Evolutionary conservation across 35 echinoderm and acorn worm species (phyloP), one percentile per base, ranked within the genome.

Genomic region (Apostichopus parvimensis): DNA sequence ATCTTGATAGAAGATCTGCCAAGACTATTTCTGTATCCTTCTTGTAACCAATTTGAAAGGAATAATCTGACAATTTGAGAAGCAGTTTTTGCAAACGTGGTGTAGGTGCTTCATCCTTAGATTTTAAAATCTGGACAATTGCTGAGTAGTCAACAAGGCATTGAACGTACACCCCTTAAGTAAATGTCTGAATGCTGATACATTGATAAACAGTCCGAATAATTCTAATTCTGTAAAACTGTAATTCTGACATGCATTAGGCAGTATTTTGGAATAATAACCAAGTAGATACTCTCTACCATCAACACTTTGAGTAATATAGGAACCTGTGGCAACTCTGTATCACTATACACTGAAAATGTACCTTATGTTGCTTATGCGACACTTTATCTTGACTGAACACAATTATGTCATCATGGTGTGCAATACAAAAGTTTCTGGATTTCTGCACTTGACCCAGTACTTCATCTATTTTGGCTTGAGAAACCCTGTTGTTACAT

Each of bases 121-220:
- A 92, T 13, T 92, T 92, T 59, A 82, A 79, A 84, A 92, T 92
- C 81, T 92, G 91, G 6, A 92, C 78, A 64, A 92, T 92, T 15
- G 91, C 78, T 59, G 77, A 83, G 60, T 85, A 80, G 71, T 92
- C 91, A 25, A 92, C 90, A 68, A 92, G 11, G 91, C 91, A 64
- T 83, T 59, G 25, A 92, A 92, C 45, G 52, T 79, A 85, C 91
- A 92, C 64, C 79, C 91, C 28, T 92, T 85, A 45, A 59, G 25
- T 20, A 92, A 57, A 92, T 92, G 91, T 85, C 78, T 92, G 64
- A 92, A 92, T 15, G 62, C 62, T 65, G 8, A 68, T 68, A 9
- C 17, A 68, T 68, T 68, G 11, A 68, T 68, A 4, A 11, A 68
- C 64, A 68, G 64, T 68, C 64, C 64, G 17, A 68, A 9, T 68